Base-by-base conservation (phyloP, 2,113 vertebrate genomes). In the Murina feae region DNA sequence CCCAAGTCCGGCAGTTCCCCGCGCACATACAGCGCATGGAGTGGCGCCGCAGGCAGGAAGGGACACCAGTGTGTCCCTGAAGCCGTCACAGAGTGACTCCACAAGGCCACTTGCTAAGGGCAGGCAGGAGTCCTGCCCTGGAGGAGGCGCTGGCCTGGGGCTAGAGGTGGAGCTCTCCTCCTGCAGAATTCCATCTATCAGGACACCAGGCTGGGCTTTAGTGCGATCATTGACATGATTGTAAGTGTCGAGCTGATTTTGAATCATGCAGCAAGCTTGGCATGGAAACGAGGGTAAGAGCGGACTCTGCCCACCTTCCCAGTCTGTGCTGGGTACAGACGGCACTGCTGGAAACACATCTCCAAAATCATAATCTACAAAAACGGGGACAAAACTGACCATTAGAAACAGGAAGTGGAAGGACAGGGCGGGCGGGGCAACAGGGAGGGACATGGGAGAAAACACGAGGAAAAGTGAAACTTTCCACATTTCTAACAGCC, bases 351-450 rank as follows among this genome's bases (percentile, higher is more conserved):
- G 99, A 98, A 99, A 99, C 98, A 99, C 99, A 99, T 99, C 99
- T 99, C 99, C 99, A 98, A 99, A 99, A 99, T 99, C 99, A 99
- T 99, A 99, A 99, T 99, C 99, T 99, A 99, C 97, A 99, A 98
- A 98, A 99, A 99, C 6, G 99, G 98, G 98, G 98, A 99, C 98
- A 99, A 99, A 98, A 99, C 98, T 98, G 94, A 98, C 96, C 97
- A 97, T 99, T 99, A 99, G 98, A 98, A 96, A 98, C 72, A 97
- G 96, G 96, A 53, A 94, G 87, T 96, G 79, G 89, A 2, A 80
- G 86, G 74, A 12, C 60, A 74, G 91, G 87, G 51, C 49, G 69
- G 47, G 75, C 0, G 1, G 79, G 97, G 74, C 60, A 53, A n/a
- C 51, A 86, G 97, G 96, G 88, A 8, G 74, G 82, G 95, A 96